Conservation (phyloP, 2,113 vertebrate genomes). For the Pteropus alecto region DNA sequence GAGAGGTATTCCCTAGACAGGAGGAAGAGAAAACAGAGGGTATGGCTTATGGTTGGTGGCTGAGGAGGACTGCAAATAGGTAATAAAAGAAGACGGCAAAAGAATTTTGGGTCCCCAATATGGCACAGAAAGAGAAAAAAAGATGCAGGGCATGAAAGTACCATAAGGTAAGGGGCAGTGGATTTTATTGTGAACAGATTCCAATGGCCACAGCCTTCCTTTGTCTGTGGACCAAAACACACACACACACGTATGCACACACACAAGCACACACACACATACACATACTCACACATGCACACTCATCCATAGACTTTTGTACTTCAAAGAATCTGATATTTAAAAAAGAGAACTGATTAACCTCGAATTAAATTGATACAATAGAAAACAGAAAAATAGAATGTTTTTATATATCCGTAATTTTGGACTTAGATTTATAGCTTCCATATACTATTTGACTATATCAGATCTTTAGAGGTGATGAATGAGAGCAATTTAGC, state of each 20-base stretch:
- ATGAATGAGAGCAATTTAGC: constrained; percentile 21
- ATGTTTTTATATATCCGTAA: not conserved
- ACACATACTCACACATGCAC: not conserved
- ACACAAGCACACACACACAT: no score
- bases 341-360: not conserved
- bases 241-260: not conserved
- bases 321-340: not conserved
- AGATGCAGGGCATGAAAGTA: not conserved
- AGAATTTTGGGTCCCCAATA: no score
- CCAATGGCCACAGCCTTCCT: not conserved
- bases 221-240: no score
- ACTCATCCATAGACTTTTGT: not conserved
- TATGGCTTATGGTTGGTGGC: not conserved
- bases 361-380: not conserved
- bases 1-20: not conserved
- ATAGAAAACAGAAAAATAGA: not conserved
- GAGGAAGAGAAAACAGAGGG: not conserved
- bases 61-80: no score
- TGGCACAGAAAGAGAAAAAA: not conserved
- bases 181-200: not conserved
- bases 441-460: not conserved
- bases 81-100: not conserved
- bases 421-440: not conserved
- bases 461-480: not conserved
- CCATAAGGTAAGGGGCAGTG: rapidly evolving